Percentiles rank a stretch among this genome's conserved stretches.
Conservation (phyloP, 2,888 invertebrate genomes). For the Mythimna loreyi region DNA sequence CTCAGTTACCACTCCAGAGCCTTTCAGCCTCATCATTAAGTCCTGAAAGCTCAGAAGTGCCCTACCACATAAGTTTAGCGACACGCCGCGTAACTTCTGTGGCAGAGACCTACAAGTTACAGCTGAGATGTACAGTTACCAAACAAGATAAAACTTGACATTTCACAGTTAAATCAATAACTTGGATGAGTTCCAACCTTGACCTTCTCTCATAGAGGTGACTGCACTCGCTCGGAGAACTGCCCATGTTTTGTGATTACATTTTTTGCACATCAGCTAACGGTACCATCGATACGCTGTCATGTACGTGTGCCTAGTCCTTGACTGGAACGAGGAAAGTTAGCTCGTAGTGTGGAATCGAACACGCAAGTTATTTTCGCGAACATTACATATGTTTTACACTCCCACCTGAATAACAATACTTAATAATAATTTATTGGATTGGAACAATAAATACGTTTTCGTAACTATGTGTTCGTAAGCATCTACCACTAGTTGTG, state of each 20-base stretch:
- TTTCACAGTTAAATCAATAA: constrained; percentile 2
- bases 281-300: constrained; percentile 14
- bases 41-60: too few relatives aligned
- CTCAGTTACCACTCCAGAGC: too few relatives aligned
- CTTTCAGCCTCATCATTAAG: too few relatives aligned
- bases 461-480: too few relatives aligned
- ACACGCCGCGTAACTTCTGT: not conserved
- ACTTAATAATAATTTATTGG: not conserved
- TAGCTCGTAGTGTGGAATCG: not conserved
- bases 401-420: not conserved
- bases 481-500: not conserved
- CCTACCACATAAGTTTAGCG: too few relatives aligned
- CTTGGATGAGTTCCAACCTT: constrained; percentile 14
- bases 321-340: too few relatives aligned
- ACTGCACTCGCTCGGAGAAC: constrained; percentile 25
- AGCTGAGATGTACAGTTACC: too few relatives aligned
- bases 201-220: constrained; percentile 40
- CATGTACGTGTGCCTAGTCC: not conserved
- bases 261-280: constrained; percentile 40
- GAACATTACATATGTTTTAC: not conserved
- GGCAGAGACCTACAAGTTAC: not conserved
- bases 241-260: not conserved
- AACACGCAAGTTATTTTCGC: not conserved
- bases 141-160: not conserved
- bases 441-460: not conserved